Conservation (phyloP, 2,888 invertebrate species). For the Sesia bembeciformis region DNA sequence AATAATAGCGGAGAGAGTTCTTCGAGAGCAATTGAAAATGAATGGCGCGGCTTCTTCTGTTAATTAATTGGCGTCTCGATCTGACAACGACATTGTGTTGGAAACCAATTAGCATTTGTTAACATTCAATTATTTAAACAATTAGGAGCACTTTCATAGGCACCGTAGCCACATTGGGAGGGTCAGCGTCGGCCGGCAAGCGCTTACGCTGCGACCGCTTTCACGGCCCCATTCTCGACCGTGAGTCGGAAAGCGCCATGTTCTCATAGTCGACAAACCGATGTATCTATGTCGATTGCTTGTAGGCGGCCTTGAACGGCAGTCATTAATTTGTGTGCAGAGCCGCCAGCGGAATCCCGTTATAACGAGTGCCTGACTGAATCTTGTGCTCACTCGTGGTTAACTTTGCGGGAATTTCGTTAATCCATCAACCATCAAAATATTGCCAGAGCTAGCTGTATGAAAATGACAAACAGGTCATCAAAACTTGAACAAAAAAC, state of each 20-base stretch:
- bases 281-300: conserved; percentile 72
- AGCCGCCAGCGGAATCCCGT: conserved; percentile 60
- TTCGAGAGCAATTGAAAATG: conserved; percentile 22
- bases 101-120: conserved; percentile 27
- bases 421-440: no score
- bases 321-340: conserved; percentile 70
- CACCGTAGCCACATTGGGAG: conserved; percentile 17
- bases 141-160: conserved; percentile 20
- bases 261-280: conserved; percentile 65
- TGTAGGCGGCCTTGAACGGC: conserved; percentile 70
- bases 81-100: conserved; percentile 19
- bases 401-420: conserved; percentile 29
- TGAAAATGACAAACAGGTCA: no score
- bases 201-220: conserved; percentile 45
- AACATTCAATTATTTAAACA: conserved; percentile 26
- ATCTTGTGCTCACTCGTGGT: conserved; percentile 44
- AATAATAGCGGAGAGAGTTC: conserved; percentile 34
- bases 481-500: no score
- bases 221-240: conserved; percentile 63
- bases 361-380: conserved; percentile 54
- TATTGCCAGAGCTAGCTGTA: no score
- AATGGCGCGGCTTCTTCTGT: conserved; percentile 15
- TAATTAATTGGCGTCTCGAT: conserved; percentile 19
- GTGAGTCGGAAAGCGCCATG: conserved; percentile 52
- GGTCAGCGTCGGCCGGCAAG: conserved; percentile 13